phyloP scores from a whole-genome alignment of 2,888 invertebrate genomes.

The Heliconius cydno region DNA sequence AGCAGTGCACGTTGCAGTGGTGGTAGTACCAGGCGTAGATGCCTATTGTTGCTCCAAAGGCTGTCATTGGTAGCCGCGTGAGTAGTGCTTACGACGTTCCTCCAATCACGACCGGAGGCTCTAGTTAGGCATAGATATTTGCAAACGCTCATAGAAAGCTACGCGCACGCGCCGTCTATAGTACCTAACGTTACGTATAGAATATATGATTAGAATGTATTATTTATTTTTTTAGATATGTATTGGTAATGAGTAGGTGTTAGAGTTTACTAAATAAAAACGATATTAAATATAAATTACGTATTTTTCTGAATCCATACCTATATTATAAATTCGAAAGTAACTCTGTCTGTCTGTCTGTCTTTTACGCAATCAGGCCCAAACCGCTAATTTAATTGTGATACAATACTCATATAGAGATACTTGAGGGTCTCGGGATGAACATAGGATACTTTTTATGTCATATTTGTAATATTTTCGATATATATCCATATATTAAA shows the following conservation, averaged over 20 bases:
- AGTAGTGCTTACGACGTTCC: constrained; percentile 51
- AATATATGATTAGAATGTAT: too few species aligned
- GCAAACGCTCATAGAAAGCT: constrained; percentile 51
- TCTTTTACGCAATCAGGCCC: too few species aligned
- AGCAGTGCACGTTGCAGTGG: constrained; percentile 25
- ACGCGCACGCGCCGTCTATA: constrained; percentile 32
- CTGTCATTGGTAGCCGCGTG: constrained; percentile 60
- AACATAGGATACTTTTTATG: too few species aligned
- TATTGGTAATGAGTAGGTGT: not conserved
- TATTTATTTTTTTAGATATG: too few species aligned
- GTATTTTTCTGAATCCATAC: not conserved
- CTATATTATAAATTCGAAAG: too few species aligned
- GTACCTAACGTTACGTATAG: constrained; percentile 7
- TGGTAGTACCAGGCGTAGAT: constrained; percentile 56
- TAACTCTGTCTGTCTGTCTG: too few species aligned
- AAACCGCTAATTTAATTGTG: too few species aligned
- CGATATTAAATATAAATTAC: not conserved
- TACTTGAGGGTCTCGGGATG: too few species aligned
- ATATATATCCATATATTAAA: too few species aligned
- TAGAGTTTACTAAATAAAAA: not conserved
- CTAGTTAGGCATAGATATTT: constrained; percentile 59
- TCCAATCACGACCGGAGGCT: constrained; percentile 72
- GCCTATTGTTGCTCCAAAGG: constrained; percentile 67
- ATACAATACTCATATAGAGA: too few species aligned
- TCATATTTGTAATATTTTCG: too few species aligned